Evolutionary conservation across 2,888 invertebrate genomes (phyloP), one percentile per base, ranked within the genome.

Genomic region (Pocota personata): DNA sequence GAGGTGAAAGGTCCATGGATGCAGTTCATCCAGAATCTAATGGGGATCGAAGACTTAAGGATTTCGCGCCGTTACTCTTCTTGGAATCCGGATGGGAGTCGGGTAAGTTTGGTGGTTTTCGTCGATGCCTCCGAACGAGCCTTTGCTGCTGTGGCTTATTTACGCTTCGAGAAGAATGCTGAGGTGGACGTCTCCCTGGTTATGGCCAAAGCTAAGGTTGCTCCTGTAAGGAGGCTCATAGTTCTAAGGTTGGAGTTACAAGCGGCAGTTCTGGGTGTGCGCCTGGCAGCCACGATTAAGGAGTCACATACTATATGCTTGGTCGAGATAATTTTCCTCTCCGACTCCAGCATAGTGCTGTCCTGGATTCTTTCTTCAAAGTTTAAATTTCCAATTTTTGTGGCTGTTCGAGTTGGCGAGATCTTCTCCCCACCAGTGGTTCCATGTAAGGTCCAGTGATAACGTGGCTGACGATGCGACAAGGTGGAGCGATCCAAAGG

Each of bases 401-500:
- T 76, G 16, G 37, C 66, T 3, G 19, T 16, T 10, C 58, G 50
- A 14, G n/a, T 64, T 0, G 73, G 55, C 12, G 73, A 75, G 32
- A 75, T 75, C 67, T 12, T 14, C 27, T 1, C 19, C 27, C 6
- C 30, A 30, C 2, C 48, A 66, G 6, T 67, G 67, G 67, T 67
- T 46, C 24, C 40, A 77, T n/a, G 21, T 76, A 5, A 16, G 24
- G 2, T 24, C 66, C 24, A 37, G 16, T 14, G 46, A 76, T 3
- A 66, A 66, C 24, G 75, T 76, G 1, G 55, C 75, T 35, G 75
- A 76, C 46, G 46, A 76, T 52, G 75, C 14, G n/a, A 76, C 66
- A 14, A 46, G 37, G 19, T 75, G 75, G 66, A 21, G 4, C n/a
- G 55, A 75, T 6, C 24, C 24, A 24, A 7, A 37, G 50, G 21